These are phyloP conservation scores for Platynereis dumerilii DNA, from an alignment of 2,888 invertebrate genomes.

Conservation along the genomic window DNA sequence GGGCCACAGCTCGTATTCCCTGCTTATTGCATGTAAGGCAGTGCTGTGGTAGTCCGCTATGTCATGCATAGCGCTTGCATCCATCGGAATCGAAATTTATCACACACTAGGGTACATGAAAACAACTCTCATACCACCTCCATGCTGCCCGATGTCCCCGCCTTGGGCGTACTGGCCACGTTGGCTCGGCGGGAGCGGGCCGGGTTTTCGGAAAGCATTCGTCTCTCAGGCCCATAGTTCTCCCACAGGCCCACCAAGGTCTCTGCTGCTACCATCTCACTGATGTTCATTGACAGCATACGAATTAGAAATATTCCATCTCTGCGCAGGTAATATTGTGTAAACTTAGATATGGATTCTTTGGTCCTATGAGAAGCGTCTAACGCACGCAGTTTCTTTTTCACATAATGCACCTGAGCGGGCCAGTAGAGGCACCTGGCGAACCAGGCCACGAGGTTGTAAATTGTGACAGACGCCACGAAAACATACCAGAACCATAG, in stretches of 20 bases:
- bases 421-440: slow-evolving; percentile 41
- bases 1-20: too few relatives aligned
- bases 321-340: slow-evolving; percentile 36
- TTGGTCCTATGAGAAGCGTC: slow-evolving; percentile 33
- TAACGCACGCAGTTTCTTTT: slow-evolving; percentile 31
- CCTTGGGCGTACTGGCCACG: slow-evolving; percentile 8
- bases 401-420: slow-evolving; percentile 36
- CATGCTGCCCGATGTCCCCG: slow-evolving; percentile 18
- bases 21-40: too few relatives aligned
- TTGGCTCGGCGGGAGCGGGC: slow-evolving; percentile 18
- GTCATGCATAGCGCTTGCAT: too few relatives aligned
- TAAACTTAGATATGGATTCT: slow-evolving; percentile 32
- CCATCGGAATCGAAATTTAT: too few relatives aligned
- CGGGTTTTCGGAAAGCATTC: slow-evolving; percentile 30
- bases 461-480: slow-evolving; percentile 61
- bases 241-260: slow-evolving; percentile 36
- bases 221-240: slow-evolving; percentile 36
- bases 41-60: too few relatives aligned
- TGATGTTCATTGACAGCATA: slow-evolving; percentile 36
- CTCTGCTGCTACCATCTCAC: slow-evolving; percentile 38
- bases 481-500: slow-evolving; percentile 67
- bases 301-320: slow-evolving; percentile 38
- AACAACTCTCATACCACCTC: slow-evolving; percentile 20
- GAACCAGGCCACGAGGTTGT: slow-evolving; percentile 63
- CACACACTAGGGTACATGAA: too few relatives aligned